Conservation (phyloP, 2,113 vertebrate species). For the Perccottus glenii region DNA sequence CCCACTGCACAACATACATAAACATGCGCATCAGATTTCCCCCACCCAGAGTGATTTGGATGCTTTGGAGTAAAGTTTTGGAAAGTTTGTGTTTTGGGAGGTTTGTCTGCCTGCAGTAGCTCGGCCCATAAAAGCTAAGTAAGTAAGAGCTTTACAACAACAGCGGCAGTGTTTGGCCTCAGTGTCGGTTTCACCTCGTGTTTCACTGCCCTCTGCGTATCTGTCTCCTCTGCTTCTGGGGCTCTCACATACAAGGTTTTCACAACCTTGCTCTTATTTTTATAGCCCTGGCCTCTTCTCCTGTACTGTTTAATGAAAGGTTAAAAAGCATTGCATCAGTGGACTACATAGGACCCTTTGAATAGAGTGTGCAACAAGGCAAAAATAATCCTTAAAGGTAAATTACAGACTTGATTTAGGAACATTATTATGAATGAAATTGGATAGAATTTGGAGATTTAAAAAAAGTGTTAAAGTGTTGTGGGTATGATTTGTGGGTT, state of each 20-base stretch:
- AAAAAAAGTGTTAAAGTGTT: constrained; percentile 7
- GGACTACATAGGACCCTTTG: not conserved
- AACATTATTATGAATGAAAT: constrained; percentile 1
- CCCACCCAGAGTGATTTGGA: constrained; percentile 47
- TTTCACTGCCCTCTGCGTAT: not conserved
- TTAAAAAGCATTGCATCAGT: not conserved
- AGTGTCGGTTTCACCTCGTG: constrained; percentile 27
- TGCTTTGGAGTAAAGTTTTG: constrained; percentile 57
- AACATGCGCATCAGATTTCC: constrained; percentile 39
- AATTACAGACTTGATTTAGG: constrained; percentile 3
- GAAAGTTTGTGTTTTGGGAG: constrained; percentile 66
- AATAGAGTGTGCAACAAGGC: not conserved
- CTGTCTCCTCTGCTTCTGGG: not conserved
- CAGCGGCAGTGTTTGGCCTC: constrained; percentile 54
- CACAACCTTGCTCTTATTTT: constrained; percentile 18
- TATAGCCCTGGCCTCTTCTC: not conserved
- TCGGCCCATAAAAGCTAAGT: constrained; percentile 66
- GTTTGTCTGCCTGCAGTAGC: constrained; percentile 44
- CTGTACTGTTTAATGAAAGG: not conserved
- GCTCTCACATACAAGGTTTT: not conserved
- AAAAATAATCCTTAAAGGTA: not conserved
- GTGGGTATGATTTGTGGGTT: constrained; percentile 2
- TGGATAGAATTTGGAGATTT: not conserved
- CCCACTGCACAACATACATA: constrained; percentile 27
- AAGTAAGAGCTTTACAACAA: constrained; percentile 48